Evolutionary conservation across 2,797 vertebrate genomes (phyloP).

Genomic region (Parotocinclus haroldoi): DNA sequence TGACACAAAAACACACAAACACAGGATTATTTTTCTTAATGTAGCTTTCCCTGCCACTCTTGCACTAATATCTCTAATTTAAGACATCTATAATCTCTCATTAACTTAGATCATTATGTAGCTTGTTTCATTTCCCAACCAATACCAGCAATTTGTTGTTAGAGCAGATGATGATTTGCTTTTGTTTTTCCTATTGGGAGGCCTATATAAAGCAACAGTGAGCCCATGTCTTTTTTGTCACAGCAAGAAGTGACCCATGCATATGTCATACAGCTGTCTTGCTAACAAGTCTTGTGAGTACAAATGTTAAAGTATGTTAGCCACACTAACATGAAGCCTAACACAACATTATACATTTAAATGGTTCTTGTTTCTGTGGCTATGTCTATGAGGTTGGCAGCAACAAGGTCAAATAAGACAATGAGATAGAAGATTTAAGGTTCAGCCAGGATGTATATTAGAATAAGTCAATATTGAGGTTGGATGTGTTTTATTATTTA

Average conservation of each 20-base stretch:
- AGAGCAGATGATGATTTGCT: conserved; percentile 15
- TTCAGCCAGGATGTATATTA: too few relatives aligned
- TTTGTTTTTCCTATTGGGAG: conserved; percentile 16
- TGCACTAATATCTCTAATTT: neutral
- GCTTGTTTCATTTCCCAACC: conserved; percentile 14
- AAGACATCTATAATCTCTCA: too few relatives aligned
- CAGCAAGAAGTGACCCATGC: conserved; percentile 22
- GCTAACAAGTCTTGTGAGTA: too few relatives aligned
- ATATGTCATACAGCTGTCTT: neutral
- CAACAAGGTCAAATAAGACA: too few relatives aligned
- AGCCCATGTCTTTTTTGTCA: conserved; percentile 10
- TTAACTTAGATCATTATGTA: conserved; percentile 1
- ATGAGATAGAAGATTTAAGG: too few relatives aligned
- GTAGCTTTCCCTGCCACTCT: neutral
- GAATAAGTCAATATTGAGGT: too few relatives aligned
- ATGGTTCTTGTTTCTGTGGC: too few relatives aligned
- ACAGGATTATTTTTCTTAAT: neutral
- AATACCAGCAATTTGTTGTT: conserved; percentile 22
- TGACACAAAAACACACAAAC: conserved; percentile 24
- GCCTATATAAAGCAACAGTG: conserved; percentile 28
- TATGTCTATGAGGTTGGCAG: too few relatives aligned
- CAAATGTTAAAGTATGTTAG: too few relatives aligned
- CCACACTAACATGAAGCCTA: too few relatives aligned
- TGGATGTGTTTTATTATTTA: too few relatives aligned
- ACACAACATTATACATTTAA: too few relatives aligned